Conservation (phyloP, 1,140 invertebrate genomes). For the Nephotettix cincticeps region DNA sequence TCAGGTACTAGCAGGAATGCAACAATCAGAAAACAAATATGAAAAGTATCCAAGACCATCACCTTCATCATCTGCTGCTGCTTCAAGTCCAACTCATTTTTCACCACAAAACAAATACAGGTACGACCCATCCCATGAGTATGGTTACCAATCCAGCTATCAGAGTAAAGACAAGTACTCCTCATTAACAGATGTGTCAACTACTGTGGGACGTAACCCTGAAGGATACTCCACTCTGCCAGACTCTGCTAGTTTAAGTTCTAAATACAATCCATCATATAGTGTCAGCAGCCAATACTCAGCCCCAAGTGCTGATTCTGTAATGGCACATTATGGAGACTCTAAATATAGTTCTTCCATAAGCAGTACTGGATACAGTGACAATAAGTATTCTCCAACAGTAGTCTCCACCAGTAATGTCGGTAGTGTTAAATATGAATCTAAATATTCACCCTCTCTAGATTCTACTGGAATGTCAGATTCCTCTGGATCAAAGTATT, state of each 20-base stretch:
- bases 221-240: constrained; percentile 28
- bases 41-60: constrained; percentile 5
- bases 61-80: background rate
- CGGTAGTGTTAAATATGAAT: constrained; percentile 21
- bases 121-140: constrained; percentile 30
- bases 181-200: constrained; percentile 2
- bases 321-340: constrained; percentile 2
- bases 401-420: background rate
- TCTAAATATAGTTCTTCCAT: constrained; percentile 11
- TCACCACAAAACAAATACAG: constrained; percentile 24
- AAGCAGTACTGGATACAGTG: background rate
- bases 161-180: constrained; percentile 26
- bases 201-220: constrained; percentile 16
- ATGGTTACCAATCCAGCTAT: constrained; percentile 5
- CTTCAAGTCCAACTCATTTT: background rate
- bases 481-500: constrained; percentile 32
- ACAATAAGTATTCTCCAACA: constrained; percentile 21
- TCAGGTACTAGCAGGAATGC: constrained; percentile 63
- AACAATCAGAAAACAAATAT: constrained; percentile 35
- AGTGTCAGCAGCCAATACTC: constrained; percentile 4
- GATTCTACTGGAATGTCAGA: constrained; percentile 43
- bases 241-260: constrained; percentile 29
- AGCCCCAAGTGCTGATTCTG: background rate
- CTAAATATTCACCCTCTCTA: constrained; percentile 20
- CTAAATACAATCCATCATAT: constrained; percentile 20